Base-by-base conservation (phyloP, 2,888 invertebrate species). In the Ectropis crepuscularia region DNA sequence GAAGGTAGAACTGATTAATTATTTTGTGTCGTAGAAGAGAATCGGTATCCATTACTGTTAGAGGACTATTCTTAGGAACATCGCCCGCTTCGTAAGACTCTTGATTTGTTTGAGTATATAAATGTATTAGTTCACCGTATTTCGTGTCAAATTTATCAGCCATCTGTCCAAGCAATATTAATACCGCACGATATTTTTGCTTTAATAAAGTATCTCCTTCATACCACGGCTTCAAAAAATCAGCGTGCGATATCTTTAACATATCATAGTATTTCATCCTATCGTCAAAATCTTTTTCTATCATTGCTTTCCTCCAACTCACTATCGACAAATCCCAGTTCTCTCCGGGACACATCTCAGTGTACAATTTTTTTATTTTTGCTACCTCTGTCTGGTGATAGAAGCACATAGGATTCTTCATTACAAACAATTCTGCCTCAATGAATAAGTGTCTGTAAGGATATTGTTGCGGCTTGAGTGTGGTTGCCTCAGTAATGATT, bases 331-430 rank as follows among this genome's bases (percentile, higher is more conserved):
- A 70, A 61, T 92, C 86, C 92, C 92, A 92, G 9, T 53, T 6
- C 46, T 78, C 60, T 0, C 66, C 72, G 0, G 77, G 74, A 5
- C 53, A 67, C 86, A 92, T 87, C 73, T 89, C 86, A 7, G 65
- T 68, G 53, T 85, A 92, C 5, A 78, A 41, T 5, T 79, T 77
- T 54, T 81, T 86, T 81, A 92, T 80, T 71, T 82, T 83, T 38
- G 67, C 63, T 0, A 92, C 87, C 72, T 90, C 88, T 7, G 90
- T 87, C 70, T 92, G 92, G 67, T 91, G 91, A 68, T 92, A 92
- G 63, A 79, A 92, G 57, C 88, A 90, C 39, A 89, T 83, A 0
- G 89, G 88, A 71, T 92, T 92, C 67, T 87, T 91, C 86, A 90
- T 82, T 5, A 85, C 68, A 77, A 92, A 92, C 9, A 90, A 71